Evolutionary conservation across 2,797 vertebrate species (phyloP).

Genomic region (Rhinichthys osculus): DNA sequence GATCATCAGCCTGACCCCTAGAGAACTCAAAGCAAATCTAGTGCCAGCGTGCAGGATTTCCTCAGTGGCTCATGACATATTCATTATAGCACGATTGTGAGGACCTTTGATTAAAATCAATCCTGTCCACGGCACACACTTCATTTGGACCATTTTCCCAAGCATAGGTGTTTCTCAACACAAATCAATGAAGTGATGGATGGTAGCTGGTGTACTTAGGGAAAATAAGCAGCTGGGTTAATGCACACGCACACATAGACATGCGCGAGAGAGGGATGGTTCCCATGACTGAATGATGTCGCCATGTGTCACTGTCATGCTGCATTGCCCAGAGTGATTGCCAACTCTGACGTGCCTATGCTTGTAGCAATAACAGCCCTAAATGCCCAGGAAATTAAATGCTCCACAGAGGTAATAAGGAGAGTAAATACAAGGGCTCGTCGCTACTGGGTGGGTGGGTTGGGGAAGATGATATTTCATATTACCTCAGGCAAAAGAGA

Average conservation of each 20-base stretch:
- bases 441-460: slow-evolving; percentile 45
- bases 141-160: slow-evolving; percentile 54
- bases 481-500: slow-evolving; percentile 62
- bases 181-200: slow-evolving; percentile 61
- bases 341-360: slow-evolving; percentile 60
- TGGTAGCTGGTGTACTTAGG: slow-evolving; percentile 45
- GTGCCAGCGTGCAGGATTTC: slow-evolving; percentile 16
- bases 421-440: slow-evolving; percentile 69
- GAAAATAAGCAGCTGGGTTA: slow-evolving; percentile 46
- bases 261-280: slow-evolving; percentile 17
- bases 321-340: slow-evolving; percentile 72
- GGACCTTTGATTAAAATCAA: slow-evolving; percentile 70
- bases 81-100: slow-evolving; percentile 63
- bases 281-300: slow-evolving; percentile 52
- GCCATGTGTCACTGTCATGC: slow-evolving; percentile 67
- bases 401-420: slow-evolving; percentile 69
- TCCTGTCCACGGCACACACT: slow-evolving; percentile 63
- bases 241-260: slow-evolving; percentile 42
- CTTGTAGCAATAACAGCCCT: slow-evolving; percentile 67
- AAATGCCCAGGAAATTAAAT: slow-evolving; percentile 74
- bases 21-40: slow-evolving; percentile 26
- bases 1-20: slow-evolving; percentile 14
- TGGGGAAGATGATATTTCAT: slow-evolving; percentile 64
- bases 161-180: slow-evolving; percentile 62
- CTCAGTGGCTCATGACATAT: slow-evolving; percentile 38